Percentiles rank a stretch among this genome's conserved stretches.
Conservation (phyloP, 2,797 vertebrate genomes). For the Dendrocincla tyrannina region DNA sequence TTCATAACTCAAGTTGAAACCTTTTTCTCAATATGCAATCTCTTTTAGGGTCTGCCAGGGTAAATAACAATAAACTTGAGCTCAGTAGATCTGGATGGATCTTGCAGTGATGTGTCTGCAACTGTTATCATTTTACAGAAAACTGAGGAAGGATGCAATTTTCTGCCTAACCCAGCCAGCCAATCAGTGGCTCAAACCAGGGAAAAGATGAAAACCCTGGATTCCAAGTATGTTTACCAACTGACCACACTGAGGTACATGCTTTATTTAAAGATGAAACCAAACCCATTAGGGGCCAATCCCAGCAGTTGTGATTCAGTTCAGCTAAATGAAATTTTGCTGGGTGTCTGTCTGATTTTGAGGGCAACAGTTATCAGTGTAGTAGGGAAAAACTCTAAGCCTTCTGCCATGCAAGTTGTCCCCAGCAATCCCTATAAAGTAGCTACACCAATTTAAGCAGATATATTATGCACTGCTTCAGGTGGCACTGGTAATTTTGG, state of each 20-base stretch:
- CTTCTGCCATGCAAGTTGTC: background rate
- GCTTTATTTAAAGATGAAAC: background rate
- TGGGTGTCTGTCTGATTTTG: background rate
- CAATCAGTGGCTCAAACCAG: background rate
- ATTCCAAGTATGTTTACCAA: accelerated
- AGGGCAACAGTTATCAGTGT: background rate
- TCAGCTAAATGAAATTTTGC: background rate
- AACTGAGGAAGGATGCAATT: background rate
- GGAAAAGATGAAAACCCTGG: background rate
- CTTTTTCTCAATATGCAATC: background rate
- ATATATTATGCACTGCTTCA: background rate
- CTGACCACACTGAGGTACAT: accelerated
- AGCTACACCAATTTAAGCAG: background rate
- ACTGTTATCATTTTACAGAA: background rate
- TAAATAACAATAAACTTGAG: background rate
- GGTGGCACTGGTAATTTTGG: background rate
- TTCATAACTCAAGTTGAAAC: background rate
- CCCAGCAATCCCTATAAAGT: accelerated
- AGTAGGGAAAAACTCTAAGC: background rate
- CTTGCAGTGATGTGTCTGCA: background rate
- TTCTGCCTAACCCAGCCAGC: background rate
- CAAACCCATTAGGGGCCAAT: background rate
- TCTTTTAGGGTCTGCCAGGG: background rate
- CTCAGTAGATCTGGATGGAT: background rate
- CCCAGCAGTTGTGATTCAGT: background rate